phyloP scores from a whole-genome alignment of 2,888 invertebrate species.

The Mesoligia furuncula region DNA sequence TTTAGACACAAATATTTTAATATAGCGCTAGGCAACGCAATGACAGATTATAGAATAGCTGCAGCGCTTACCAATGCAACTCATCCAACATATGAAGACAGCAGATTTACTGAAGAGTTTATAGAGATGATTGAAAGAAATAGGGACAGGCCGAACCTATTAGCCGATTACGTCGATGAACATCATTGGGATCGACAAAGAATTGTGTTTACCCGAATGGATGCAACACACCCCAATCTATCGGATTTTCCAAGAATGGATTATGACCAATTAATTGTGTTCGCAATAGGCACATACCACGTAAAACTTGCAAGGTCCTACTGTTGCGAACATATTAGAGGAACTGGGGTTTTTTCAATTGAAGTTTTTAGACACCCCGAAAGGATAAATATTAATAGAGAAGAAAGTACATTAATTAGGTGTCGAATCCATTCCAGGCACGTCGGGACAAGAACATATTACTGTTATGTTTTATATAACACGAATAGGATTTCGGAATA shows the following conservation, averaged over 20 bases:
- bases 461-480: conserved; percentile 13
- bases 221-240: conserved; percentile 16
- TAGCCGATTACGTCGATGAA: conserved; percentile 33
- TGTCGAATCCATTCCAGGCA: conserved; percentile 20
- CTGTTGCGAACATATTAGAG: conserved; percentile 34
- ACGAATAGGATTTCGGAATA: conserved; percentile 11
- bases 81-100: conserved; percentile 24
- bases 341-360: conserved; percentile 25
- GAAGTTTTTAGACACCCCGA: conserved; percentile 31
- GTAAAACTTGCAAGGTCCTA: conserved; percentile 38
- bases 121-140: conserved; percentile 31
- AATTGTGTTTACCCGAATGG: conserved; percentile 27
- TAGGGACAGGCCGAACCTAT: conserved; percentile 21
- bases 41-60: conserved; percentile 29
- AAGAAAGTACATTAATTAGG: conserved; percentile 15
- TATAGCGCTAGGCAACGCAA: conserved; percentile 24
- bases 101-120: conserved; percentile 27
- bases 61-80: conserved; percentile 28
- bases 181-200: conserved; percentile 34
- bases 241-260: conserved; percentile 31
- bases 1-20: conserved; percentile 29
- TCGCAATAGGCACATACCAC: conserved; percentile 30
- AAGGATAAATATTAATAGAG: conserved; percentile 14
- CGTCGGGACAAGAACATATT: conserved; percentile 15
- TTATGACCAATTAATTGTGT: conserved; percentile 28